These are phyloP conservation scores for Pseudomyrmex sp. DNA, from an alignment of 1,140 invertebrate genomes.

Conservation along the genomic window DNA sequence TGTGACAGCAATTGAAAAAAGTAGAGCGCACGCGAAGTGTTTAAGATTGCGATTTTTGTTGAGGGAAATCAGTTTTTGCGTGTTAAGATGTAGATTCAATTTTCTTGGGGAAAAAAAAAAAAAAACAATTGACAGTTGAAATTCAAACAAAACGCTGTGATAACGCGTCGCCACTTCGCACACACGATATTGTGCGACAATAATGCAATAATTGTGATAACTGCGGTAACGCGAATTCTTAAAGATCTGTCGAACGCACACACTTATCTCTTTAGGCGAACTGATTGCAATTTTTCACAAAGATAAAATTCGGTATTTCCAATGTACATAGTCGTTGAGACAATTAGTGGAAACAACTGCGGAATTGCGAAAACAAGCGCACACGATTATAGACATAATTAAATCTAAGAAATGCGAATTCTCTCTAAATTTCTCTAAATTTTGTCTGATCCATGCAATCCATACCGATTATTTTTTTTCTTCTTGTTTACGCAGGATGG, in stretches of 20 bases:
- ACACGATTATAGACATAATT: not conserved
- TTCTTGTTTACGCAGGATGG: constrained; percentile 76
- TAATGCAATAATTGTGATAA: not conserved
- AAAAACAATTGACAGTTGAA: not conserved
- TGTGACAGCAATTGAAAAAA: too few relatives aligned
- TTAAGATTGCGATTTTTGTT: too few relatives aligned
- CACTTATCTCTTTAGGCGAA: not conserved
- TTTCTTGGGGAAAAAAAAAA: not conserved
- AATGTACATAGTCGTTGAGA: not conserved
- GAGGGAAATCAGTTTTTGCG: too few relatives aligned
- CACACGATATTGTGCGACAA: not conserved
- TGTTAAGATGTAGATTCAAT: not conserved
- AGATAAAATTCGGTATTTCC: not conserved
- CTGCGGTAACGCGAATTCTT: not conserved
- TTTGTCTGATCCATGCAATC: too few relatives aligned
- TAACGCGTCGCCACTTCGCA: not conserved
- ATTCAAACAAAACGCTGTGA: not conserved
- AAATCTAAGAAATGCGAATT: not conserved
- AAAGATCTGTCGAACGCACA: not conserved
- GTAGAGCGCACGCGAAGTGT: too few relatives aligned
- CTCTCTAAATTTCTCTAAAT: too few relatives aligned
- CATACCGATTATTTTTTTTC: constrained; percentile 1
- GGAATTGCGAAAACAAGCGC: constrained; percentile 12
- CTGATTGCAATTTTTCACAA: not conserved
- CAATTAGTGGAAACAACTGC: not conserved